Evolutionary conservation across 2,797 vertebrate species (phyloP), one percentile per base, ranked within the genome.

Genomic region (Acipenser transmontanus): DNA sequence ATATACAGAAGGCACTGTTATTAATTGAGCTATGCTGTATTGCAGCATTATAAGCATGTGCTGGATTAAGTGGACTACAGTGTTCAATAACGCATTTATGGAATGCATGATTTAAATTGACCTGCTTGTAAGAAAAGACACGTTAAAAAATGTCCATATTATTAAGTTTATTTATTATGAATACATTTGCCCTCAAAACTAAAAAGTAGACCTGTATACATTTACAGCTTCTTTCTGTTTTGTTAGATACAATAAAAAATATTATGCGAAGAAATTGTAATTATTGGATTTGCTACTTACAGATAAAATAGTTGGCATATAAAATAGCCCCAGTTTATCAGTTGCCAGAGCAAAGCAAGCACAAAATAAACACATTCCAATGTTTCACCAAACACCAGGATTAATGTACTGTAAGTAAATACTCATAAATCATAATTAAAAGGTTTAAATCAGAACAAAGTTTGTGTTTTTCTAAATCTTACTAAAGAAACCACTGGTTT

Each of bases 271-370:
- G 76, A 72, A 72, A 70, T 77, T 76, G 7, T 20, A 61, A 7
- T 75, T 67, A 34, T 34, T 34, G 34, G 69, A 76, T 70, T 74
- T 82, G 76, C 79, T 80, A 69, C 69, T 72, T 79, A 79, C 77
- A 67, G 81, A 81, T 84, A 84, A 77, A 84, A 57, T 59, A 74
- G 82, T 78, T 82, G 34, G 80, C 80, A 73, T 87, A 88, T 85
- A 89, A 89, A 87, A 84, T 2, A 61, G 9, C 65, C 74, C 73
- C 47, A 67, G 74, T 73, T 77, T 73, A 80, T 81, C 70, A 50
- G 70, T 67, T 72, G 67, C 69, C 78, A 80, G 75, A 80, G 85
- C 78, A 84, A 77, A 82, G 84, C 71, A 78, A 84, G 54, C 14
- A 34, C 47, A 20, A 61, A 61, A 61, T 6, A 20, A 61, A 61